These are phyloP conservation scores for Pangasianodon hypophthalmus DNA, from an alignment of 2,113 vertebrate species.

Conservation along the genomic window DNA sequence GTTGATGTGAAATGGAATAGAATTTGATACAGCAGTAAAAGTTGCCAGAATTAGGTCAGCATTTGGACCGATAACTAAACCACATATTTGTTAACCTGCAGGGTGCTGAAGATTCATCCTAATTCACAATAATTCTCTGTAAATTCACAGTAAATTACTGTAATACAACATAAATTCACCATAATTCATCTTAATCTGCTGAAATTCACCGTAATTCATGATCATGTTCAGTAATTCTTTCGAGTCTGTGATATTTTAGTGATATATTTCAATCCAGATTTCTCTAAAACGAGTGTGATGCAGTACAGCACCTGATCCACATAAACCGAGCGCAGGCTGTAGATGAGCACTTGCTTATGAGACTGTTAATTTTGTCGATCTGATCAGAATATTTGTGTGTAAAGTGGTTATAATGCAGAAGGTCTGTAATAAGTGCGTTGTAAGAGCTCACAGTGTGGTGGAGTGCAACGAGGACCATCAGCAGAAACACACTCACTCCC, in stretches of 20 bases:
- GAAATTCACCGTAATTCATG: neutral
- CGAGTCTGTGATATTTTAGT: neutral
- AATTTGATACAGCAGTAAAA: too few species aligned
- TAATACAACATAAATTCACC: neutral
- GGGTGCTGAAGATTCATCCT: neutral
- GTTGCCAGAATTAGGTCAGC: too few species aligned
- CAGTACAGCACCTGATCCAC: too few species aligned
- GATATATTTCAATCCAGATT: neutral
- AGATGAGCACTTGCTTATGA: too few species aligned
- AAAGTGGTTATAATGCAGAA: neutral
- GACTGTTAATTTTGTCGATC: neutral
- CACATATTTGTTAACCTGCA: too few species aligned
- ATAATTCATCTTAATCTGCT: neutral
- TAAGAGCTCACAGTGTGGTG: neutral
- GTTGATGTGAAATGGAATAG: too few species aligned
- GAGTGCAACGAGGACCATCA: neutral
- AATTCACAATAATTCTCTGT: neutral
- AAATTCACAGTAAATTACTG: neutral
- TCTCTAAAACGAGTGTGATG: neutral
- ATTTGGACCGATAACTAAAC: too few species aligned
- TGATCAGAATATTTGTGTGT: neutral
- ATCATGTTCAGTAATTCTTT: neutral
- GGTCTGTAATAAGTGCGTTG: too few species aligned
- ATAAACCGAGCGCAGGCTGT: too few species aligned
- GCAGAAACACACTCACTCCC: constrained; percentile 10